phyloP scores from a whole-genome alignment of 2,797 vertebrate species.

The Clarias platycephalus region DNA sequence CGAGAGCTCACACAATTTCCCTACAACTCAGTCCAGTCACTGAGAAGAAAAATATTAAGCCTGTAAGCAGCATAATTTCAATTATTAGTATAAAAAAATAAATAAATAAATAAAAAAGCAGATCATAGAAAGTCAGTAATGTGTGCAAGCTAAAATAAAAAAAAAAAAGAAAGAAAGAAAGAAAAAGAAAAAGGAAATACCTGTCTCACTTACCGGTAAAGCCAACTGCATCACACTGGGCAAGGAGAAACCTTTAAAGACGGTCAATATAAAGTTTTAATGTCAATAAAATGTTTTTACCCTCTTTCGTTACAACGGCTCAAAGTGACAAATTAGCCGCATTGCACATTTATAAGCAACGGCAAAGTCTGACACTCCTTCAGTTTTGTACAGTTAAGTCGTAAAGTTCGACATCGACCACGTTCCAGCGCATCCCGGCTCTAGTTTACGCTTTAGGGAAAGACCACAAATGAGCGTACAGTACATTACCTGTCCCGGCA shows the following conservation, averaged over 20 bases:
- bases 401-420: slow-evolving; percentile 2
- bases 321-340: slow-evolving; percentile 11
- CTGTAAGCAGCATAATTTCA: not conserved
- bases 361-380: slow-evolving; percentile 18
- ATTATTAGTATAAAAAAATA: not conserved
- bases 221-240: slow-evolving; percentile 53
- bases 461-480: not conserved
- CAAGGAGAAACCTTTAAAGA: slow-evolving; percentile 59
- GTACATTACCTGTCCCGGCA: not conserved
- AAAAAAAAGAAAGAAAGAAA: too few relatives aligned
- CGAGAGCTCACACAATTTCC: slow-evolving; percentile 9
- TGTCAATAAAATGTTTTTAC: not conserved
- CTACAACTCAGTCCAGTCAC: slow-evolving; percentile 26
- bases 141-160: slow-evolving; percentile 2
- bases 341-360: slow-evolving; percentile 6
- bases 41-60: not conserved
- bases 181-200: slow-evolving; percentile 1
- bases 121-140: not conserved
- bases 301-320: slow-evolving; percentile 1
- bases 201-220: slow-evolving; percentile 57
- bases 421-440: not conserved
- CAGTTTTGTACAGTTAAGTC: slow-evolving; percentile 28
- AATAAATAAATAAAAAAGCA: not conserved
- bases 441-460: slow-evolving; percentile 4
- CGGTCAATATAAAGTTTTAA: slow-evolving; percentile 50